Base-by-base conservation (phyloP, 1,140 invertebrate species). In the Drosophila nigromelanica region DNA sequence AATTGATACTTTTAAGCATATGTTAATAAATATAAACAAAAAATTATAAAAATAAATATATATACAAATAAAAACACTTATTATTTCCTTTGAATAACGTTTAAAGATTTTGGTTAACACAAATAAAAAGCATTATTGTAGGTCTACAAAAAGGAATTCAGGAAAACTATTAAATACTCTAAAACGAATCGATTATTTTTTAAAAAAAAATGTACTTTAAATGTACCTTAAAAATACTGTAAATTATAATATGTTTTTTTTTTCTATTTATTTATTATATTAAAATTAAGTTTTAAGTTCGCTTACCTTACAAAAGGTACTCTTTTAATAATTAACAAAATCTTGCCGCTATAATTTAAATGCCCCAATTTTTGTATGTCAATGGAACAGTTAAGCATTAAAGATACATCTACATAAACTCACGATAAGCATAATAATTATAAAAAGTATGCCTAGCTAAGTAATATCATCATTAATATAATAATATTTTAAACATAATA, bases 341-440 rank as follows among this genome's bases (percentile, higher is more conserved):
- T 69, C 76, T 78, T 78, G 76, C 74, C 75, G 45, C 40, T 30
- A n/a, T 45, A 21, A 48, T 70, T 27, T 21, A 27, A 50, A 42
- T 40, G 24, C 12, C 27, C 12, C 54, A 71, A 43, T 42, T 60
- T 18, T 5, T 12, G 2, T 24, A 11, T 47, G 7, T 55, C n/a
- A 54, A 42, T 48, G 66, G 48, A 78, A 78, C 80, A 78, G 80
- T 37, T 63, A 73, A 85, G 73, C 50, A 80, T 73, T 85, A 69
- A 68, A 21, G 3, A 48, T 14, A 43, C 27, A 43, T 14, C 10
- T 12, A 61, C 2, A 27, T 11, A 27, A 24, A 54, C 4, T 18
- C 40, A 59, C 33, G 11, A 45, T 33, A 62, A 61, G 45, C 24
- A 51, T 18, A 42, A 12, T 52, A n/a, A 63, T 18, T 18, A 58